Percentiles rank a stretch among this genome's conserved stretches.
Conservation (phyloP, 2,797 vertebrate genomes). For the Loriculus beryllinus region DNA sequence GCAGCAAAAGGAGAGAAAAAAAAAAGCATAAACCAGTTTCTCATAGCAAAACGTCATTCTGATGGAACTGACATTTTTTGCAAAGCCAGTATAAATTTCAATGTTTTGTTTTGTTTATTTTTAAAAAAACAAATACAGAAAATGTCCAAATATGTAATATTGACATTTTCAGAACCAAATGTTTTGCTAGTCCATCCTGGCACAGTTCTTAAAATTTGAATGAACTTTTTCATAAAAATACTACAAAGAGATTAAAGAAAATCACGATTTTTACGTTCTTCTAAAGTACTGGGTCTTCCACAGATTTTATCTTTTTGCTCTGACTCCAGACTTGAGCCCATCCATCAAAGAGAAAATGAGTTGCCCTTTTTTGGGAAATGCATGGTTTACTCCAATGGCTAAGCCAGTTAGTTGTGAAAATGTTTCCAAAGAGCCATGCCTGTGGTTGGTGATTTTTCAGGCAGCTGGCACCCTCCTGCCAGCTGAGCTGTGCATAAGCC, state of each 20-base stretch:
- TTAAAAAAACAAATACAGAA: slow-evolving; percentile 18
- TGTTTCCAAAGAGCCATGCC: not conserved
- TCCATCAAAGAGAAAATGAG: not conserved
- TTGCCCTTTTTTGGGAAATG: not conserved
- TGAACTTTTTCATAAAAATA: slow-evolving; percentile 17
- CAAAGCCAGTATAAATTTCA: slow-evolving; percentile 55
- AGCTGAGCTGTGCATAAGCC: not conserved
- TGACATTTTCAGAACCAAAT: slow-evolving; percentile 63
- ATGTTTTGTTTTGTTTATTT: slow-evolving; percentile 59
- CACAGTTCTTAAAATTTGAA: slow-evolving; percentile 26
- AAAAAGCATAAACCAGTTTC: not conserved
- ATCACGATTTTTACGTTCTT: not conserved
- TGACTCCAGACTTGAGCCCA: not conserved
- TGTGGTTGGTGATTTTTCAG: not conserved
- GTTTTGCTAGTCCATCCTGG: slow-evolving; percentile 43
- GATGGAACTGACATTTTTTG: slow-evolving; percentile 56
- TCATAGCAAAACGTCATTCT: slow-evolving; percentile 39
- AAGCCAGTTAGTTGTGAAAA: not conserved
- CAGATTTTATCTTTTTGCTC: not conserved
- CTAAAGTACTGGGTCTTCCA: not conserved
- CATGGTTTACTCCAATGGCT: not conserved
- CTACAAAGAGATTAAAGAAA: not conserved
- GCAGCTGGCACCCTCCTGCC: not conserved
- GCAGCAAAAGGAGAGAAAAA: not conserved
- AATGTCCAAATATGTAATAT: slow-evolving; percentile 57